Percentiles rank a stretch among this genome's conserved stretches.
Evolutionary conservation across 2,797 vertebrate species (phyloP).

Genomic region (Acridotheres tristis): DNA sequence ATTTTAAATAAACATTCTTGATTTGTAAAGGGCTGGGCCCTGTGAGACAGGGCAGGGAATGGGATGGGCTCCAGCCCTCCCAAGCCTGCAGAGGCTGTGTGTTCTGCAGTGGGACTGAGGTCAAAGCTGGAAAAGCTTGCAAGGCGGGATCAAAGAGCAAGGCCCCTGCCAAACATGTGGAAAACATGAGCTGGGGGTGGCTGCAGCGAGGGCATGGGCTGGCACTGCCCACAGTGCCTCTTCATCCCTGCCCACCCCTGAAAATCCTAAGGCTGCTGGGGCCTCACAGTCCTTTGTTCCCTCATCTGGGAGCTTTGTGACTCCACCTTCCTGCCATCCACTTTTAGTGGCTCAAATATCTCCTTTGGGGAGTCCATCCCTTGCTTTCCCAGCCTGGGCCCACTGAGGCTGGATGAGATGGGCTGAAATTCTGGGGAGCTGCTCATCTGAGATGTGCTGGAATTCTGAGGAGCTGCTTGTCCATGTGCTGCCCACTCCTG

Average conservation of each 20-base stretch:
- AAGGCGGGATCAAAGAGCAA: neutral
- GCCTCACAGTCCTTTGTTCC: neutral
- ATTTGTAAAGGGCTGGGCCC: slow-evolving; percentile 8
- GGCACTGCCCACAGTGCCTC: neutral
- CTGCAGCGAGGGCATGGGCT: neutral
- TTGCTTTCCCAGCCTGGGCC: neutral
- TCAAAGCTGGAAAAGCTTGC: slow-evolving; percentile 48
- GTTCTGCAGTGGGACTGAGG: slow-evolving; percentile 7
- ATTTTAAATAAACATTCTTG: slow-evolving; percentile 28
- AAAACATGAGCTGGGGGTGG: neutral
- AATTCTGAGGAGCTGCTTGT: neutral
- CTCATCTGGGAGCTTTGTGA: neutral
- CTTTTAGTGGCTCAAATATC: neutral
- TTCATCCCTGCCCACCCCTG: neutral
- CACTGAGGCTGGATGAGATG: rapidly evolving
- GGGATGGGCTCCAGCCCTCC: slow-evolving; percentile 10
- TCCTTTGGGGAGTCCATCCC: neutral
- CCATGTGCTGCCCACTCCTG: rapidly evolving
- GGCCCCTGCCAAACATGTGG: neutral
- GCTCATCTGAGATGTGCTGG: neutral
- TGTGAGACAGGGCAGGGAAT: neutral
- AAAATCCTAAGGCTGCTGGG: neutral
- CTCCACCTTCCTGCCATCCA: neutral
- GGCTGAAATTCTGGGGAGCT: neutral
- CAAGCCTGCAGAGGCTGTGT: neutral